Percentiles rank a stretch among this genome's conserved stretches.
Conservation (phyloP, 2,888 invertebrate genomes). For the Drosophila borealis region DNA sequence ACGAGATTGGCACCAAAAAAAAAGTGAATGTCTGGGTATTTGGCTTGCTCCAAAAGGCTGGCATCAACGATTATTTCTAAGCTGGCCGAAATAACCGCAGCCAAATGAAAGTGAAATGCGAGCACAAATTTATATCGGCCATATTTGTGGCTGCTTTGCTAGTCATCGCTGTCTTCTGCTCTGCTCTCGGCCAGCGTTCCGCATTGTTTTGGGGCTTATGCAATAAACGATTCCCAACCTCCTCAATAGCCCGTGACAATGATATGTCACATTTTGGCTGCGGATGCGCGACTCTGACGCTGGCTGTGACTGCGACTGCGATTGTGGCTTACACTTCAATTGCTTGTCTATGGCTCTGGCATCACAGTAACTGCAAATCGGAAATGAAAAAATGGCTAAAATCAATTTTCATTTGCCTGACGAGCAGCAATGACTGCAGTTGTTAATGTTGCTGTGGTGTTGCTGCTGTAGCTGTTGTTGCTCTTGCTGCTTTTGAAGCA, state of each 20-base stretch:
- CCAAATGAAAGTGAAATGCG: conserved; percentile 56
- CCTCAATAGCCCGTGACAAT: conserved; percentile 47
- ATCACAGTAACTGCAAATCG: conserved; percentile 57
- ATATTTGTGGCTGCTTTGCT: conserved; percentile 43
- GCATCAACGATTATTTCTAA: conserved; percentile 41
- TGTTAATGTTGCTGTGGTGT: conserved; percentile 10
- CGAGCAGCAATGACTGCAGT: conserved; percentile 41
- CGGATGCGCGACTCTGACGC: conserved; percentile 11
- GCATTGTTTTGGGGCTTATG: conserved; percentile 47
- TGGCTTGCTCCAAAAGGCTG: conserved; percentile 17
- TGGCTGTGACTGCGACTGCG: conserved; percentile 9
- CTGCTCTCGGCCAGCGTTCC: conserved; percentile 39
- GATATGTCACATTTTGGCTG: conserved; percentile 60
- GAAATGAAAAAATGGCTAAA: conserved; percentile 61
- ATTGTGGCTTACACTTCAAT: conserved; percentile 23
- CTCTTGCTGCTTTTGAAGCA: conserved; percentile 38
- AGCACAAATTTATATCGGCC: conserved; percentile 41
- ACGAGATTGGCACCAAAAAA: conserved; percentile 10
- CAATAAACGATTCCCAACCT: conserved; percentile 45
- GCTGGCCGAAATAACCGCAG: conserved; percentile 19
- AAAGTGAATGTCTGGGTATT: conserved; percentile 50
- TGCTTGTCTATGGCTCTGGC: conserved; percentile 31
- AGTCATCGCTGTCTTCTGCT: conserved; percentile 48
- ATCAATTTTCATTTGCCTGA: conserved; percentile 64
- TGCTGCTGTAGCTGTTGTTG: conserved; percentile 13